Conservation (phyloP, 2,797 vertebrate species). For the Prionace glauca region DNA sequence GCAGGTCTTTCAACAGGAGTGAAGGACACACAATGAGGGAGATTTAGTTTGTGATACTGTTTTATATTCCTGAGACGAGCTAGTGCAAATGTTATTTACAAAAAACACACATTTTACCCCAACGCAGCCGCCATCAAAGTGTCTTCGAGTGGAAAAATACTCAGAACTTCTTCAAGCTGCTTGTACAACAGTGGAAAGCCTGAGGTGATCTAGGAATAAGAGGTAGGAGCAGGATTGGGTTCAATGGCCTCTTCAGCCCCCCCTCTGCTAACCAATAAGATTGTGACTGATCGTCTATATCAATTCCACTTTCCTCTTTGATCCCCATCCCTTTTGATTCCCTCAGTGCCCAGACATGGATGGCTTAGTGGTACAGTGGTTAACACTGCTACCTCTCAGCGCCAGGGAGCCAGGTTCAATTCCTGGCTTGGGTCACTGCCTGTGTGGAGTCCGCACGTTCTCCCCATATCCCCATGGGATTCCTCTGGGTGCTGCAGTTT, state of each 20-base stretch:
- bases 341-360: not conserved
- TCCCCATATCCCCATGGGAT: no score
- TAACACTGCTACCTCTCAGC: no score
- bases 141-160: not conserved
- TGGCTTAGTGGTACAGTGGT: no score
- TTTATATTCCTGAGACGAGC: not conserved
- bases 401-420: no score
- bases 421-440: no score
- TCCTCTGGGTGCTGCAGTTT: no score
- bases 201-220: no score
- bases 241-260: not conserved
- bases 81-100: not conserved
- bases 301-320: not conserved
- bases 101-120: not conserved
- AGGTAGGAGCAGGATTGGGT: no score
- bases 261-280: not conserved
- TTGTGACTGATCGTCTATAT: not conserved
- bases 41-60: not conserved
- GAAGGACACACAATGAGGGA: not conserved
- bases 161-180: not conserved
- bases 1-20: not conserved
- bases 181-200: no score
- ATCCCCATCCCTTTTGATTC: not conserved
- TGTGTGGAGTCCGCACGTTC: no score
- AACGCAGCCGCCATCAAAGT: not conserved